These are phyloP conservation scores for Nasonia giraulti DNA, from an alignment of 1,140 invertebrate genomes.

Conservation along the genomic window DNA sequence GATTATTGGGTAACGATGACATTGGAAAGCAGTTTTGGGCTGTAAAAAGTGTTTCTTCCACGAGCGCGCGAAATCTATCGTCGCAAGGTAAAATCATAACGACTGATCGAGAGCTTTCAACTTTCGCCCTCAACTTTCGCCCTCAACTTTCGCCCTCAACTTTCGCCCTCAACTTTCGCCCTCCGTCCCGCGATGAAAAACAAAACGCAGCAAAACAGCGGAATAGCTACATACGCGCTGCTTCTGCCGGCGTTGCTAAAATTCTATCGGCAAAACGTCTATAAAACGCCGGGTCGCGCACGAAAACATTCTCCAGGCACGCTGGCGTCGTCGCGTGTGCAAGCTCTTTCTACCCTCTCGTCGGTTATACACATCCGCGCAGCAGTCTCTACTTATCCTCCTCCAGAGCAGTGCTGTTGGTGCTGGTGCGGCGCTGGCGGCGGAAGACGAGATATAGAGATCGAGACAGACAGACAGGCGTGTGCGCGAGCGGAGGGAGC, in stretches of 20 bases:
- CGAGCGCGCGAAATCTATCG: no score
- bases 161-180: not conserved
- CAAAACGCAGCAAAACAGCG: not conserved
- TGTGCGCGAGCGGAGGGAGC: not conserved
- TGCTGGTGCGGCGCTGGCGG: no score
- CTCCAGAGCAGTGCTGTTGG: not conserved
- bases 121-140: not conserved
- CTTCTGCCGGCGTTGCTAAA: conserved; percentile 25
- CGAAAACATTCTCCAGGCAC: conserved; percentile 15
- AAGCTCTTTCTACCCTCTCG: not conserved
- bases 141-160: not conserved
- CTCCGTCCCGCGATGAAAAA: conserved; percentile 21
- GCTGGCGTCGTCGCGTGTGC: not conserved
- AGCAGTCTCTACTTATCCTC: conserved; percentile 18
- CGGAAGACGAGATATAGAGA: conserved; percentile 26
- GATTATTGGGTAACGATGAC: no score
- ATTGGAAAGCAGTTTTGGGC: no score
- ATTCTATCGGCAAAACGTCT: conserved; percentile 46
- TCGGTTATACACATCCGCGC: not conserved
- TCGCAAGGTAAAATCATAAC: no score
- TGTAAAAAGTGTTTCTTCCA: no score
- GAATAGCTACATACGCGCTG: not conserved
- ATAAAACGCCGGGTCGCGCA: conserved; percentile 35
- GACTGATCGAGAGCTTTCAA: no score
- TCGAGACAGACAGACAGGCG: conserved; percentile 16